These are phyloP conservation scores for Microcebus murinus DNA, from an alignment of 2,113 vertebrate genomes.

Conservation along the genomic window DNA sequence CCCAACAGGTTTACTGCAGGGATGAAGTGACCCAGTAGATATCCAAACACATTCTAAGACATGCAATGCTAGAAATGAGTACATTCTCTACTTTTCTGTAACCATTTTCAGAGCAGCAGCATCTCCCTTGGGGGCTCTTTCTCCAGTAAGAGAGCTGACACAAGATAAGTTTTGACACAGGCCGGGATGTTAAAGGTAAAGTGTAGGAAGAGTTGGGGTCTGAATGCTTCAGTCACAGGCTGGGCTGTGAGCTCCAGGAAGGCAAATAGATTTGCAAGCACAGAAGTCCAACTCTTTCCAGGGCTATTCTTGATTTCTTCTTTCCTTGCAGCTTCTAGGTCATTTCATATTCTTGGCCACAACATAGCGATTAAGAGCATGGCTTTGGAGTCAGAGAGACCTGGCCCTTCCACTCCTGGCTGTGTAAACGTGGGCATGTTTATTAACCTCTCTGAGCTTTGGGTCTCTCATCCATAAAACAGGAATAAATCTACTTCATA, in stretches of 20 bases:
- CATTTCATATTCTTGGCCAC: neutral
- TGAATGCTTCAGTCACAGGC: neutral
- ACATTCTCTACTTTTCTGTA: neutral
- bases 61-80: neutral
- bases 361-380: neutral
- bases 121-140: neutral
- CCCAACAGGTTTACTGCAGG: neutral
- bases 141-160: neutral
- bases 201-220: neutral
- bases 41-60: neutral
- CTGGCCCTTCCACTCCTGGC: neutral
- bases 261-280: neutral
- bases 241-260: neutral
- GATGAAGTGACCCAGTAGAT: neutral
- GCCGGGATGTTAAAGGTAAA: neutral
- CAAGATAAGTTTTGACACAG: neutral
- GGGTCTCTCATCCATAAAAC: neutral
- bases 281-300: neutral
- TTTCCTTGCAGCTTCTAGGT: neutral
- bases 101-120: neutral
- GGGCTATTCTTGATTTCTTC: neutral
- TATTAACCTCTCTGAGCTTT: neutral
- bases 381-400: neutral
- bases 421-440: neutral
- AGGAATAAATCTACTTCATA: neutral